Base-by-base conservation (phyloP, 2,113 vertebrate genomes). In the Bettongia penicillata region DNA sequence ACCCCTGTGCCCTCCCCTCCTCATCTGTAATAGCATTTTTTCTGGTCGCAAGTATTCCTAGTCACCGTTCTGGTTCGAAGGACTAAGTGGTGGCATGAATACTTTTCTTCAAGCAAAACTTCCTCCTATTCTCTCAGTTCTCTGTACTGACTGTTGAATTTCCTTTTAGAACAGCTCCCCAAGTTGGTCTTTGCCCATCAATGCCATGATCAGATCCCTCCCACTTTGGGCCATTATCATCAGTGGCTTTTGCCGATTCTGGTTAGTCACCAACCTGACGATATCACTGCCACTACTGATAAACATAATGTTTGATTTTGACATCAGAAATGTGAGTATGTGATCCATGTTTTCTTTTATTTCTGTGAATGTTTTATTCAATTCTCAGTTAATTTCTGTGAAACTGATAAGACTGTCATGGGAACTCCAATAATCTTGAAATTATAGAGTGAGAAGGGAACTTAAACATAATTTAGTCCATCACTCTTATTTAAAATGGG, bases 171-270 rank as follows among this genome's bases (percentile, higher is more conserved):
- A 99, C 24, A 98, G 95, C 31, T 98, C 98, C 96, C 99, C 99
- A 14, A 98, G 99, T 97, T 98, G 98, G 98, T 98, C 98, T 11
- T 57, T 99, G 22, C 99, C 99, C 8, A 5, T 99, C 26, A 53
- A 97, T 90, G 95, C 98, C 48, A 99, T 99, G 98, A 3, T 98
- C 90, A 96, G 97, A 91, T 99, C 99, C 0, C 97, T 99, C n/a
- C 99, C 99, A 11, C 98, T 99, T n/a, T 99, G 99, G 99, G 98
- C 99, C 53, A 99, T 99, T 96, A 99, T 99, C 91, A 0, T 98
- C n/a, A 96, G 99, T 0, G 99, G 99, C 98, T 99, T 99, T 98
- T 99, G 99, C 94, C 96, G 98, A 9, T 99, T 99, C 99, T 99
- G 99, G 99, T 94, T 99, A 14, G 99, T 98, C 98, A 99, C 99